phyloP scores from a whole-genome alignment of 2,797 vertebrate genomes.

The Bufotes viridis region DNA sequence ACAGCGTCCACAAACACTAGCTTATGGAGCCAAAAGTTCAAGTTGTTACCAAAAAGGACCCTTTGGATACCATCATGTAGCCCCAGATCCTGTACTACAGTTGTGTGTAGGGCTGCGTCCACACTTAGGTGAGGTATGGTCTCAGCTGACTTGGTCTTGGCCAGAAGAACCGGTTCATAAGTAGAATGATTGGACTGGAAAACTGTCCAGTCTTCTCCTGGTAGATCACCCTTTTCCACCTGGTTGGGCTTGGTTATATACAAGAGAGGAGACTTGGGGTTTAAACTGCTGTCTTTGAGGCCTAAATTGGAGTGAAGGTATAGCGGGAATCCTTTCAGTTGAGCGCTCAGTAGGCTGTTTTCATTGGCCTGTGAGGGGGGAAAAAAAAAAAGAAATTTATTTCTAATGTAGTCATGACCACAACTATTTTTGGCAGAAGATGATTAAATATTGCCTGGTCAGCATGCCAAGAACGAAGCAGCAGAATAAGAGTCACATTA shows the following conservation, averaged over 20 bases:
- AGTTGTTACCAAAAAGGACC: constrained; percentile 96
- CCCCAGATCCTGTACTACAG: constrained; percentile 96
- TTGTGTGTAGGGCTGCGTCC: constrained; percentile 87
- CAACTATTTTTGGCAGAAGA: constrained; percentile 35
- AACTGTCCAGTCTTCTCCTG: constrained; percentile 97
- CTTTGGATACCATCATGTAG: constrained; percentile 96
- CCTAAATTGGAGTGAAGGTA: constrained; percentile 97
- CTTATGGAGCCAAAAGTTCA: constrained; percentile 98
- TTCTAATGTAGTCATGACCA: background rate
- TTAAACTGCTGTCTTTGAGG: constrained; percentile 95
- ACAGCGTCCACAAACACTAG: constrained; percentile 94
- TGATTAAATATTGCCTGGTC: constrained; percentile 12
- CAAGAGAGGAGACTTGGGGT: constrained; percentile 93
- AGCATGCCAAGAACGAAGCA: background rate
- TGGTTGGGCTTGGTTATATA: constrained; percentile 92
- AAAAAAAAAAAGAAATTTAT: background rate
- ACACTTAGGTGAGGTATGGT: constrained; percentile 86
- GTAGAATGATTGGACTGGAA: constrained; percentile 99
- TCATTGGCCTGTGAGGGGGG: constrained; percentile 86
- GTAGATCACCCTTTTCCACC: constrained; percentile 90
- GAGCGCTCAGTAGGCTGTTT: constrained; percentile 97
- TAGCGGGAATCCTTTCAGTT: constrained; percentile 98
- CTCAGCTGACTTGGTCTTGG: constrained; percentile 92
- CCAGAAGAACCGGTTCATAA: constrained; percentile 92
- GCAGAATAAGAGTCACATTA: constrained; percentile 5